A percentile compares a stretch with the other conserved stretches of the same genome.
These are phyloP conservation scores for Silurus meridionalis DNA, from an alignment of 2,113 vertebrate genomes.

Conservation along the genomic window DNA sequence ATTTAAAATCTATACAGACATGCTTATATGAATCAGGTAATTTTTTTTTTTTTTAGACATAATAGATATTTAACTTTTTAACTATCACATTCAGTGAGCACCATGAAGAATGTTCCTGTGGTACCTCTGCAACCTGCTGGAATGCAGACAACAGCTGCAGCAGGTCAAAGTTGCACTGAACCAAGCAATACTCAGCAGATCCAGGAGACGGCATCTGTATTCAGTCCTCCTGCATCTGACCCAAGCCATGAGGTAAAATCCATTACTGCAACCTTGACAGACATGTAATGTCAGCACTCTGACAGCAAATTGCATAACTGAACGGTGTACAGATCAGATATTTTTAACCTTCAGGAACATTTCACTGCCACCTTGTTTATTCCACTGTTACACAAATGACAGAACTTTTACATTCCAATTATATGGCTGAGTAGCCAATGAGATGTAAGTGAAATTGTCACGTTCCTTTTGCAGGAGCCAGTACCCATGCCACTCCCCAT, in stretches of 20 bases:
- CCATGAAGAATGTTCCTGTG: slow-evolving; percentile 44
- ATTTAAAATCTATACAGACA: neutral
- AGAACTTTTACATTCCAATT: neutral
- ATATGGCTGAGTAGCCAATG: neutral
- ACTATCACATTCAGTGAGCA: slow-evolving; percentile 13
- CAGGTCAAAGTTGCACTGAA: slow-evolving; percentile 62
- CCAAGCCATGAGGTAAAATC: slow-evolving; percentile 62
- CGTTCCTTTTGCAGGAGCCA: slow-evolving; percentile 69
- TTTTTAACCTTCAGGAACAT: neutral
- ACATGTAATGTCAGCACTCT: neutral
- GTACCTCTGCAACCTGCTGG: slow-evolving; percentile 69
- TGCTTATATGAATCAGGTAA: neutral
- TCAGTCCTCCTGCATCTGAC: slow-evolving; percentile 59
- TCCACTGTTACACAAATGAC: neutral
- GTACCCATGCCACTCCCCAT: slow-evolving; percentile 74
- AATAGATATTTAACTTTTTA: neutral
- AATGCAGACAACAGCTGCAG: slow-evolving; percentile 66
- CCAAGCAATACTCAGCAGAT: slow-evolving; percentile 67
- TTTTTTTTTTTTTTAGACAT: neutral
- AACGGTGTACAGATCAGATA: neutral
- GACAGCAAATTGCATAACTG: neutral
- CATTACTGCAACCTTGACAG: neutral
- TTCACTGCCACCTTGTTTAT: neutral
- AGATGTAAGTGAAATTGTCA: neutral
- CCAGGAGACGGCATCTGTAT: slow-evolving; percentile 53